Base-by-base conservation (phyloP, 2,113 vertebrate species). In the Hippolais icterina region DNA sequence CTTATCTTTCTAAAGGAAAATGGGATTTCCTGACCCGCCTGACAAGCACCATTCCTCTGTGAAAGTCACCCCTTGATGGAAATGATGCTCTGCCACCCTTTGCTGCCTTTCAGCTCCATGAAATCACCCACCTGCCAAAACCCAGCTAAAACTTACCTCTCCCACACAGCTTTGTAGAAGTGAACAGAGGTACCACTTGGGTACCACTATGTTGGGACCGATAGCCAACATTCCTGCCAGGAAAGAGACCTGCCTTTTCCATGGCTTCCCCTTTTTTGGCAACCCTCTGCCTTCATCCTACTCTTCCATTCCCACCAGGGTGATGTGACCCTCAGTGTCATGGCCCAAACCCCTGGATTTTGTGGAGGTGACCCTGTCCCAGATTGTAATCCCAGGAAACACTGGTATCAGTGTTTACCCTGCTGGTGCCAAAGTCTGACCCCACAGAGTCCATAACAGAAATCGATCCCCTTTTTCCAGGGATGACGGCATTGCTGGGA, bases 181-280 rank as follows among this genome's bases (percentile, higher is more conserved):
- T 2, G 15, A 23, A 8, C 20, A 28, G 13, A 39, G 77, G 37
- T 4, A 29, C 33, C 8, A 5, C n/a, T n/a, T n/a, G n/a, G n/a
- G n/a, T n/a, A n/a, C n/a, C n/a, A n/a, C n/a, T 4, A 4, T 6
- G 39, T 0, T 15, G 53, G 81, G 53, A 19, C 22, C 0, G 0
- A 22, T 9, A 16, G 61, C 31, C 0, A 0, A 16, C 1, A 0
- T 5, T 57, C 35, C 81, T 37, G 31, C 0, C 0, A 3, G 66
- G 47, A 56, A 27, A n/a, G 16, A 12, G 4, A 49, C 23, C 8
- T 21, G 6, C 19, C 19, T 35, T 60, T 69, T 18, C 35, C 23
- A 22, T 0, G 1, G 21, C 35, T 57, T 39, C 50, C 56, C 54
- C 13, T 37, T 39, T 35, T 29, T 13, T 41, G 63, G 47, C 39